Percentiles rank a stretch among this genome's conserved stretches.
phyloP scores from a whole-genome alignment of 2,888 invertebrate genomes.

The Cistogaster globosa region DNA sequence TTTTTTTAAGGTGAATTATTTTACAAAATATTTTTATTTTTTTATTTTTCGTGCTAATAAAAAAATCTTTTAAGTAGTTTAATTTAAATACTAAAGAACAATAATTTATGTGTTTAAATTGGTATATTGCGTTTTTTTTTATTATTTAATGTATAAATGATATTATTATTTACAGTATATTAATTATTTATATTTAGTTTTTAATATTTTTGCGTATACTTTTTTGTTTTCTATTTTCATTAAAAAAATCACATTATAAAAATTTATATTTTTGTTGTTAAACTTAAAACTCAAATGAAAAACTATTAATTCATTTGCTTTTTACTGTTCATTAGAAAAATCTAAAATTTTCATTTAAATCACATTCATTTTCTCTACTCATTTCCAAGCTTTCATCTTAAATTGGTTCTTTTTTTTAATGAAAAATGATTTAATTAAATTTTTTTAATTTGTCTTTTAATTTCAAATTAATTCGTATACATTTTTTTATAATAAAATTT shows the following conservation, averaged over 20 bases:
- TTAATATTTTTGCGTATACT: constrained; percentile 55
- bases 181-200: not conserved
- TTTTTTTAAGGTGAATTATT: constrained; percentile 27
- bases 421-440: constrained; percentile 41
- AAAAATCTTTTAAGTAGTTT: constrained; percentile 19
- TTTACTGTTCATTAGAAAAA: constrained; percentile 19
- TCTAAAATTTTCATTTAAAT: constrained; percentile 25
- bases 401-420: constrained; percentile 59
- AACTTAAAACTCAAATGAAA: constrained; percentile 27
- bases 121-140: constrained; percentile 54
- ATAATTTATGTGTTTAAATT: constrained; percentile 28
- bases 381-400: constrained; percentile 40
- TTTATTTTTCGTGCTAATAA: constrained; percentile 50
- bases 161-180: constrained; percentile 43
- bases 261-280: constrained; percentile 12
- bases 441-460: constrained; percentile 38
- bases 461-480: constrained; percentile 70
- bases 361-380: constrained; percentile 55
- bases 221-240: not conserved
- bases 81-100: constrained; percentile 47
- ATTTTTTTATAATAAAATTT: constrained; percentile 48
- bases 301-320: not conserved
- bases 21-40: constrained; percentile 27
- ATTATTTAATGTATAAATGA: constrained; percentile 1
- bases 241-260: constrained; percentile 45